These are phyloP conservation scores for Xiphophorus maculatus DNA, from an alignment of 2,113 vertebrate species.

Conservation along the genomic window DNA sequence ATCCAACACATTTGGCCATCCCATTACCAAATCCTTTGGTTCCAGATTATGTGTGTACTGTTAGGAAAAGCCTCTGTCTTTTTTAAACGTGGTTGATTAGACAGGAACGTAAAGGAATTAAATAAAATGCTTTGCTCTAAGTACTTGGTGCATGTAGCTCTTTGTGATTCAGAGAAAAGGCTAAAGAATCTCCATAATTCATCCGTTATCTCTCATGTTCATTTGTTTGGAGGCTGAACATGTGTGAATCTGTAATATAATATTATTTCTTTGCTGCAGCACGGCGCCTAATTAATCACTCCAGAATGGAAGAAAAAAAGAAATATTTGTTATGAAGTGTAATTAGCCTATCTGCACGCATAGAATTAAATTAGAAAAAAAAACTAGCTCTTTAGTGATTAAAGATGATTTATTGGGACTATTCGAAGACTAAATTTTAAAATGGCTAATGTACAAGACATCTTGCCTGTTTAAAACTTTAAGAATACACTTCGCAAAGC, in stretches of 20 bases:
- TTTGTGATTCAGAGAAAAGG: neutral
- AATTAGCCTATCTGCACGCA: conserved; percentile 46
- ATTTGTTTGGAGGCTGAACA: conserved; percentile 34
- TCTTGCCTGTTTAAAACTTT: neutral
- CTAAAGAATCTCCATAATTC: conserved; percentile 2
- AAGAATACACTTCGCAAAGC: conserved; percentile 12
- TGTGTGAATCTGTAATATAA: conserved; percentile 46
- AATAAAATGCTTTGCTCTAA: conserved; percentile 5
- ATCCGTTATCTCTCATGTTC: conserved; percentile 38
- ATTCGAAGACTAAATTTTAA: conserved; percentile 26
- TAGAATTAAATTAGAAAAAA: conserved; percentile 35
- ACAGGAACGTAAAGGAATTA: neutral
- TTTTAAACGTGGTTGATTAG: neutral
- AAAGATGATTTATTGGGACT: conserved; percentile 61
- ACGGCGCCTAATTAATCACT: conserved; percentile 57
- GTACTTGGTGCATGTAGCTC: conserved; percentile 22
- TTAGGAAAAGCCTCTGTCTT: neutral
- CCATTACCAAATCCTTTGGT: neutral
- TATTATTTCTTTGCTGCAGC: conserved; percentile 29
- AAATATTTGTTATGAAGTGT: conserved; percentile 49
- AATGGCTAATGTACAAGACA: conserved; percentile 14
- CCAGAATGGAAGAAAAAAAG: conserved; percentile 15
- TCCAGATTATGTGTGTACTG: neutral
- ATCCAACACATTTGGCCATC: neutral
- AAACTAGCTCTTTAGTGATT: conserved; percentile 46